Base-by-base conservation (phyloP, 2,888 invertebrate species). In the Diachrysia chrysitis region DNA sequence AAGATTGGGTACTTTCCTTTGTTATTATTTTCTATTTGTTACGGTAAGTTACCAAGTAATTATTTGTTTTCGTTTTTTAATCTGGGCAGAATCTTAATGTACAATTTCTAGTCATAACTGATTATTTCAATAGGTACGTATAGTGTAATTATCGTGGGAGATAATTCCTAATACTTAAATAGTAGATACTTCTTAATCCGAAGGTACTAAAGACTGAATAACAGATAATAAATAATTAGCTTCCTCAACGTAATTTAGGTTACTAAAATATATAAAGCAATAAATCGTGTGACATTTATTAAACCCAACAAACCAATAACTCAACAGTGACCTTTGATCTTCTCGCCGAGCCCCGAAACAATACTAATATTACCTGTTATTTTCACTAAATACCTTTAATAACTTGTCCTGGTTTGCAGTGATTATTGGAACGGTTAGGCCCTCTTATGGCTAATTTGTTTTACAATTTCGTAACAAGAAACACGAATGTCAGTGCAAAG, bases 351-450 rank as follows among this genome's bases (percentile, higher is more conserved):
- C 73, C 64, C 66, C 23, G 37, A 66, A 58, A 25, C 58, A 63
- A 14, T 69, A 56, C 63, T 58, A 42, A 7, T 67, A 69, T 70
- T 65, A 67, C 62, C 67, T 60, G 70, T 73, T 66, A 81, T 80
- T 73, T 67, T 66, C 63, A 70, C 64, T 71, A 71, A 72, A 61
- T 53, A 60, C 55, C 68, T 66, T 10, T 68, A 69, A 66, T 73
- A 75, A 69, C 32, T 68, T 59, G 69, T 67, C 53, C 58, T 69
- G 61, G 69, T 46, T 65, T 25, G 42, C 25, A 7, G 71, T 66
- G 59, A 71, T 77, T 81, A 78, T 55, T 46, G 54, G 55, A 53
- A 58, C 58, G 62, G 63, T 73, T 73, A 69, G 58, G 42, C 51
- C 66, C 58, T 68, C 64, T 54, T 66, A 69, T 10, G 65, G 69